Base-by-base conservation (phyloP, 2,888 invertebrate species). In the Rhopalosiphum nymphaeae region DNA sequence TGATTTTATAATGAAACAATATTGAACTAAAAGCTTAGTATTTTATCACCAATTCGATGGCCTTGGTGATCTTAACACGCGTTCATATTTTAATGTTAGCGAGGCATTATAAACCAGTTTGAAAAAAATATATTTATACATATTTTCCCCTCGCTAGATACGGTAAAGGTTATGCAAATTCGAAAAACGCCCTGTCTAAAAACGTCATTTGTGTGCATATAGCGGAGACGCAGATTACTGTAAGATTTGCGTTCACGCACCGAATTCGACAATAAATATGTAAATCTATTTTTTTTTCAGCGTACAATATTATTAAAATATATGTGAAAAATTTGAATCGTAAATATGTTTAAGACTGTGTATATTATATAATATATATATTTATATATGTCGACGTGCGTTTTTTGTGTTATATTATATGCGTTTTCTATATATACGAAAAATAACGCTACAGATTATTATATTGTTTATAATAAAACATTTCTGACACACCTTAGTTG, bases 91-190 rank as follows among this genome's bases (percentile, higher is more conserved):
- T 21, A 67, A 46, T 61, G 90, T 90, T 90, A n/a, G n/a, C 67
- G 46, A 67, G n/a, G 29, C 61, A 44, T 89, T 89, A 61, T 61
- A 89, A 89, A 61, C 57, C 89, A 29, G 89, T 89, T 89, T 87
- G 21, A 49, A 29, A 89, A 61, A 42, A 25, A 44, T 42, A 29
- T 49, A 11, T 49, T 11, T 49, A 53, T 53, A 26, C 46, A 61
- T 42, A 46, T 89, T 57, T 78, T 36, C 49, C 67, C 90, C 49
- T 46, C 90, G n/a, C 46, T n/a, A 46, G 44, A 67, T 67, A 29
- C 16, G n/a, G 49, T 78, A 91, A 91, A 85, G 29, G 53, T 44
- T 84, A 91, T 84, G 53, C 29, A 91, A 91, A 91, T 84, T 29
- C 42, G 21, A 9, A 53, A 56, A 91, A 91, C 53, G 29, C 16